Base-by-base conservation (phyloP, 2,888 invertebrate species). In the Chymomyza amoena region DNA sequence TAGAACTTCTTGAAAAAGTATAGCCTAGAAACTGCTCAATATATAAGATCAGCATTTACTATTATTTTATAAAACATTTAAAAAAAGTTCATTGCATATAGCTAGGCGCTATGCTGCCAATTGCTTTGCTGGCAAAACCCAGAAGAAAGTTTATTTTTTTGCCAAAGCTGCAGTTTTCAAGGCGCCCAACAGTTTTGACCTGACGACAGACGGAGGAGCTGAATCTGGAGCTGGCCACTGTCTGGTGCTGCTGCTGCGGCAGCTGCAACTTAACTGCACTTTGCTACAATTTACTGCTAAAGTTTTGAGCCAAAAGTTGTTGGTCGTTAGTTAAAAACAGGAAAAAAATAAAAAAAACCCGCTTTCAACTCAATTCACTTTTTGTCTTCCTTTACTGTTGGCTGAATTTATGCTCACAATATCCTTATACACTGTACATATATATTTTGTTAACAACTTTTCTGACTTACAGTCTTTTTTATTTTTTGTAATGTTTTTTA, bases 271-370 rank as follows among this genome's bases (percentile, higher is more conserved):
- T 54, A 54, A 54, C 54, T 54, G 54, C 54, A 54, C 54, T 54
- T 54, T 20, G 20, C 54, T 54, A 60, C 20, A 60, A 60, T 60
- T 60, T 60, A 60, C 60, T 28, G 60, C 60, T 32, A 36, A 60
- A 60, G 16, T 36, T 60, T 60, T 60, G 32, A 9, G 15, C 15
- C 32, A 13, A 60, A 60, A 60, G 60, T 60, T 60, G 32, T 25
- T 60, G 36, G 60, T 36, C 60, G 60, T 60, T 36, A 60, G 60
- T 60, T 60, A 36, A 36, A 57, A 57, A 28, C 32, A 32, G 32
- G 57, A 54, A 3, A 13, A 15, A 18, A 45, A 13, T 13, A 45
- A 13, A 13, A 45, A 45, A 45, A 36, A 16, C 7, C 7, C 2
- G 25, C 20, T 7, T 18, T 6, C 28, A 60, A 60, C 60, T 60